Evolutionary conservation across 2,888 invertebrate species (phyloP).

Genomic region (Stenolophus ochropezus): DNA sequence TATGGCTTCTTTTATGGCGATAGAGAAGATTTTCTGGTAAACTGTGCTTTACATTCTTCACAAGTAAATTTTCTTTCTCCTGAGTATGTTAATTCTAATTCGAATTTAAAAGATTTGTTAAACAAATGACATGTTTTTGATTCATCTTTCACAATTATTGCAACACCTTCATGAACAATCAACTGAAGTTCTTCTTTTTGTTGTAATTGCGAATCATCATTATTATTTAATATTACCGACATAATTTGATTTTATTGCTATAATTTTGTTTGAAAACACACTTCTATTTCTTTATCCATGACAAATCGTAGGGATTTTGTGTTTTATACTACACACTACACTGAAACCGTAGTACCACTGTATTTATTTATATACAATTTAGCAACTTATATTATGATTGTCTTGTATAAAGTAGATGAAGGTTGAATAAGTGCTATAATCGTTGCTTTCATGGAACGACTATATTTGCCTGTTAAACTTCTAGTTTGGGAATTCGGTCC

Average conservation of each 20-base stretch:
- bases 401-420: too few species aligned
- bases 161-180: neutral
- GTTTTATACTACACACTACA: too few species aligned
- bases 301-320: too few species aligned
- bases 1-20: neutral
- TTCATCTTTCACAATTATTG: conserved; percentile 1
- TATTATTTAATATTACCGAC: neutral
- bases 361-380: too few species aligned
- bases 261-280: neutral
- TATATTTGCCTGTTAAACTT: too few species aligned
- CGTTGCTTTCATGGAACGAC: too few species aligned
- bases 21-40: conserved; percentile 19
- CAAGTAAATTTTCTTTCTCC: conserved; percentile 6
- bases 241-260: neutral
- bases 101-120: neutral
- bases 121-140: conserved; percentile 15
- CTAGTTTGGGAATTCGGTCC: too few species aligned
- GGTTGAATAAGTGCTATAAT: too few species aligned
- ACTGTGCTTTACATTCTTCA: conserved; percentile 4
- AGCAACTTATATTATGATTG: too few species aligned
- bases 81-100: conserved; percentile 1
- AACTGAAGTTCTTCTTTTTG: neutral
- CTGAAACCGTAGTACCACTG: too few species aligned
- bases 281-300: too few species aligned
- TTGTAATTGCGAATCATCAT: neutral